Percentiles rank a stretch among this genome's conserved stretches.
phyloP scores from a whole-genome alignment of 2,797 vertebrate genomes.

The Acanthis flammea region DNA sequence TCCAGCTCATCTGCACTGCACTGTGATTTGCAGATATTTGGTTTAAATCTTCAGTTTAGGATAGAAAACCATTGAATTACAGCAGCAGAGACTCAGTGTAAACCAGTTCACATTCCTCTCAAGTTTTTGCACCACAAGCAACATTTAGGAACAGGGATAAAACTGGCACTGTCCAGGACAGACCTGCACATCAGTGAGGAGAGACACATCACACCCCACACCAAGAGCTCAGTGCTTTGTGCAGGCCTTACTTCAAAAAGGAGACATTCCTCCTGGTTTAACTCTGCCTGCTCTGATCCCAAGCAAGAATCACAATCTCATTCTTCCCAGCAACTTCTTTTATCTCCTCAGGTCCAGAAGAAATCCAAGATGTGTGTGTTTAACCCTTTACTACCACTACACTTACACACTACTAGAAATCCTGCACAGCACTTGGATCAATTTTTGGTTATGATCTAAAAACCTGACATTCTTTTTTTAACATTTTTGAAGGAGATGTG shows the following conservation, averaged over 20 bases:
- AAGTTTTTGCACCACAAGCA: not conserved
- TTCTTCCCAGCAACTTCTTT: not conserved
- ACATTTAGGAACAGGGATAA: not conserved
- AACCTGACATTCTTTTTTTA: not conserved
- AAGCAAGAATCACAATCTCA: not conserved
- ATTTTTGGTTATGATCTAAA: not conserved
- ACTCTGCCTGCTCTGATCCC: fast-evolving
- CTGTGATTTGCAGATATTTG: not conserved
- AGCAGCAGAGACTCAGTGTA: not conserved
- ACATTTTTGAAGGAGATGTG: not conserved
- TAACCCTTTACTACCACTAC: not conserved
- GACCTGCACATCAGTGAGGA: not conserved
- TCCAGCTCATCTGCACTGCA: conserved; percentile 30
- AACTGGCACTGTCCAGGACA: not conserved
- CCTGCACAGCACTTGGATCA: not conserved
- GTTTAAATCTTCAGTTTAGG: not conserved
- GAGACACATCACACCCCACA: not conserved
- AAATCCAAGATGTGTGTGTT: not conserved
- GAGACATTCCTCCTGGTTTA: not conserved
- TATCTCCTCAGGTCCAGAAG: not conserved
- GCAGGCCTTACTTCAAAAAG: not conserved
- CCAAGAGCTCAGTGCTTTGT: not conserved
- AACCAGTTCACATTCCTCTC: not conserved
- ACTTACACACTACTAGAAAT: not conserved
- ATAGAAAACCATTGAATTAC: not conserved